Evolutionary conservation across 2,797 vertebrate genomes (phyloP).

Genomic region (Florisuga fusca): DNA sequence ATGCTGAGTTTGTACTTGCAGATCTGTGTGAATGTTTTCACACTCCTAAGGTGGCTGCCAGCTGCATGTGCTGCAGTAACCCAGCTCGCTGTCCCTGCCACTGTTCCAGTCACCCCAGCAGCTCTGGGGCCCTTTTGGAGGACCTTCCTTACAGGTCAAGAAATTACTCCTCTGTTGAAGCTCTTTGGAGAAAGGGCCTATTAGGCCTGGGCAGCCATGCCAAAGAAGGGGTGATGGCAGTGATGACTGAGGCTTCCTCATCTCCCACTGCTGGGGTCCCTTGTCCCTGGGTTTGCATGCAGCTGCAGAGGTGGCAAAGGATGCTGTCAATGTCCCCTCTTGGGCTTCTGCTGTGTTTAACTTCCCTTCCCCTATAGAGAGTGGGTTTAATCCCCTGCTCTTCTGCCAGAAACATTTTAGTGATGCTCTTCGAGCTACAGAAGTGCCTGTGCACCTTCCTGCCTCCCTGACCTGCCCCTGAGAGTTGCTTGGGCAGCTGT

Average conservation of each 20-base stretch:
- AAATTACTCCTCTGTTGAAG: rapidly evolving
- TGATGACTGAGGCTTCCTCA: background rate
- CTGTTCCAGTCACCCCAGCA: background rate
- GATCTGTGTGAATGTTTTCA: background rate
- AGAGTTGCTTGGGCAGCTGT: rapidly evolving
- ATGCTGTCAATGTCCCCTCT: rapidly evolving
- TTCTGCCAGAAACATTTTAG: background rate
- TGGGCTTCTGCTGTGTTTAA: background rate
- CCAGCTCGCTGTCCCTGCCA: background rate
- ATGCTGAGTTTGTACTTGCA: background rate
- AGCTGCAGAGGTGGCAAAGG: background rate
- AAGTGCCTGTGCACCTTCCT: background rate
- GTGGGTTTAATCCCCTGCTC: background rate
- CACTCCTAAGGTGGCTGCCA: background rate
- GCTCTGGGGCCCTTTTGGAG: background rate
- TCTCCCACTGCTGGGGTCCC: background rate
- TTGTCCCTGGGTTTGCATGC: background rate
- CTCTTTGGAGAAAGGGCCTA: background rate
- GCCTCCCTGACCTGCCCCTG: background rate
- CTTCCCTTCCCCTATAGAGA: background rate
- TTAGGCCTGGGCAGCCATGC: background rate
- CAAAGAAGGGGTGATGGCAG: rapidly evolving
- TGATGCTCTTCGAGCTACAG: background rate
- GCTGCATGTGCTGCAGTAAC: rapidly evolving
- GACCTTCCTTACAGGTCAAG: background rate